A percentile compares a stretch with the other conserved stretches of the same genome.
phyloP scores from a whole-genome alignment of 2,113 vertebrate species.

The Gobius niger region DNA sequence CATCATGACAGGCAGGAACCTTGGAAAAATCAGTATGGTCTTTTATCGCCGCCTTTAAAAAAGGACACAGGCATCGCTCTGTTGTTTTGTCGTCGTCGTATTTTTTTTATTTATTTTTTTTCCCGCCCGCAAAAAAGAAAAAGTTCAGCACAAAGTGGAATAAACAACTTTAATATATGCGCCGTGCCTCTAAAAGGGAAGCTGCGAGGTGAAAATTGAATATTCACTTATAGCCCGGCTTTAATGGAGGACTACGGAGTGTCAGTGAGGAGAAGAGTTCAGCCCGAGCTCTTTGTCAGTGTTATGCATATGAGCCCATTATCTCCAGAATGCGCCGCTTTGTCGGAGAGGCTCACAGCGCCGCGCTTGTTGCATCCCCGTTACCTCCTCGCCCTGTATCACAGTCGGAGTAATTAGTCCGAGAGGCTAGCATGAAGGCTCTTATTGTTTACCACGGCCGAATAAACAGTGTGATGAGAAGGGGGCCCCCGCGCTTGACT shows the following conservation, averaged over 20 bases:
- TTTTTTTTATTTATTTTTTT: too few species aligned
- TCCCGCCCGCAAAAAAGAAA: slow-evolving; percentile 7
- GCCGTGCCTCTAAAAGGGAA: slow-evolving; percentile 23
- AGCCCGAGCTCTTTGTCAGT: slow-evolving; percentile 58
- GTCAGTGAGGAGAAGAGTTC: slow-evolving; percentile 40
- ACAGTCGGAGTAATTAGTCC: slow-evolving; percentile 46
- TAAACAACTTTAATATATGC: slow-evolving; percentile 16
- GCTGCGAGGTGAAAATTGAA: slow-evolving; percentile 25
- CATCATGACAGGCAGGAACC: background rate
- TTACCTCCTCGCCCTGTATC: slow-evolving; percentile 24
- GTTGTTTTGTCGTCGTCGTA: background rate
- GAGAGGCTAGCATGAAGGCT: slow-evolving; percentile 50
- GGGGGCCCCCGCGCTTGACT: slow-evolving; percentile 52
- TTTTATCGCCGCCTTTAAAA: background rate
- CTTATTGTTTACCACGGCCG: slow-evolving; percentile 66
- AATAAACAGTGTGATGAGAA: slow-evolving; percentile 68
- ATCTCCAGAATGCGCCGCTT: slow-evolving; percentile 54
- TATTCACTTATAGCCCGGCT: slow-evolving; percentile 41
- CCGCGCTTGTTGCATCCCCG: slow-evolving; percentile 24
- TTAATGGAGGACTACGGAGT: slow-evolving; percentile 58
- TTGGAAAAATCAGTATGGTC: too few species aligned
- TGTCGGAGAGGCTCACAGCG: slow-evolving; percentile 41
- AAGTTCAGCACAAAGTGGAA: background rate
- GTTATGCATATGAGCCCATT: slow-evolving; percentile 74
- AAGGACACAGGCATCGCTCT: background rate